phyloP scores from a whole-genome alignment of 2,888 invertebrate species.

The Notodonta ziczac region DNA sequence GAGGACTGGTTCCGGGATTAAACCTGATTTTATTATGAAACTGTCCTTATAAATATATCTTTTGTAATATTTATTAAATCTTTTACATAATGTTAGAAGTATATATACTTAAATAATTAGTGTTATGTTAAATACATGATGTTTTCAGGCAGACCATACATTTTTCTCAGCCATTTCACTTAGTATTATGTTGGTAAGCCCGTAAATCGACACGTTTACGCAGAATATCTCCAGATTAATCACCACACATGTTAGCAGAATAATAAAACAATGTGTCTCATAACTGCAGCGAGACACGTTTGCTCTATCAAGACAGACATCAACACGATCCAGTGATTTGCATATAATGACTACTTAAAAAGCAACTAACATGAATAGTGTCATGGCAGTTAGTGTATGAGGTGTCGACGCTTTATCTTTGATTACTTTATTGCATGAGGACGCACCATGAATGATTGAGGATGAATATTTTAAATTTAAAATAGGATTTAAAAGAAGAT shows the following conservation, averaged over 20 bases:
- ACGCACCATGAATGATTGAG: conserved; percentile 44
- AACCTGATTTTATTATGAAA: too few relatives aligned
- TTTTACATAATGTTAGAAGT: too few relatives aligned
- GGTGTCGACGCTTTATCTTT: conserved; percentile 68
- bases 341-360: conserved; percentile 78
- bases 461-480: conserved; percentile 38
- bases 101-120: too few relatives aligned
- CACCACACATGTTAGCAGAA: conserved; percentile 29
- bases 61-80: too few relatives aligned
- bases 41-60: too few relatives aligned
- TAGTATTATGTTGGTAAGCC: conserved; percentile 9
- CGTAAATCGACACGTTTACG: conserved; percentile 14
- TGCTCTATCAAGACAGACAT: conserved; percentile 61
- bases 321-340: conserved; percentile 70
- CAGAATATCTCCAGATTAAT: conserved; percentile 30
- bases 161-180: background rate
- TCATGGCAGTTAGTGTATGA: conserved; percentile 47
- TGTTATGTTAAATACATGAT: too few relatives aligned
- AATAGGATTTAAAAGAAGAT: too few relatives aligned
- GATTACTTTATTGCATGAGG: conserved; percentile 59
- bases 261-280: conserved; percentile 29
- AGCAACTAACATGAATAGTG: conserved; percentile 65
- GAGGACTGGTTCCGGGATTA: background rate
- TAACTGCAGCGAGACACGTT: conserved; percentile 51
- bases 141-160: background rate